phyloP scores from a whole-genome alignment of 2,888 invertebrate genomes.

The Dione vanillae region DNA sequence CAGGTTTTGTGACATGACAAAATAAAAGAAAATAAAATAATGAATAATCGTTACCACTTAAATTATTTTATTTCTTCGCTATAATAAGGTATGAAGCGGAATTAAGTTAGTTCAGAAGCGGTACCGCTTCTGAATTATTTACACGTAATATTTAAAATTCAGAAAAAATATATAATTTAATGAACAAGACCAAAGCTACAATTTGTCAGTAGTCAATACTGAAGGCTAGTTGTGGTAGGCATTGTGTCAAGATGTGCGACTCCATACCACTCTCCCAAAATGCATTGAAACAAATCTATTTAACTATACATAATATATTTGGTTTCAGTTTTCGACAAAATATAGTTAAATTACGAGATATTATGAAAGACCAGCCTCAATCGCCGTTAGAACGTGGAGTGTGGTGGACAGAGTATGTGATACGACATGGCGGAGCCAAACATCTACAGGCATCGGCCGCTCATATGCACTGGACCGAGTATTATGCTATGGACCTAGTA shows the following conservation, averaged over 20 bases:
- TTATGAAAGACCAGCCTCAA: constrained; percentile 47
- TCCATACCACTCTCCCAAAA: not conserved
- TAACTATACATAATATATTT: not conserved
- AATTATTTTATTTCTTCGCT: no score
- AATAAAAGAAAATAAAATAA: not conserved
- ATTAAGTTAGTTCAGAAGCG: no score
- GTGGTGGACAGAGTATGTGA: constrained; percentile 52
- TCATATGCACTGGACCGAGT: constrained; percentile 42
- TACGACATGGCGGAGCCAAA: constrained; percentile 46
- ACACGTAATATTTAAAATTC: no score
- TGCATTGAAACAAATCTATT: not conserved
- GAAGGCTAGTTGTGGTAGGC: no score
- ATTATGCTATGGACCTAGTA: constrained; percentile 38
- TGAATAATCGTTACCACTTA: not conserved
- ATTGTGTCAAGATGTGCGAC: no score
- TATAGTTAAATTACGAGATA: constrained; percentile 38
- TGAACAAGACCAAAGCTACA: no score
- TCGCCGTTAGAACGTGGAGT: constrained; percentile 47
- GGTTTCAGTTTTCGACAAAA: constrained; percentile 47
- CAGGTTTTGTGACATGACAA: not conserved
- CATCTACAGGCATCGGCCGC: constrained; percentile 47
- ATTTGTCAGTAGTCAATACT: no score
- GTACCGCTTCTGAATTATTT: no score
- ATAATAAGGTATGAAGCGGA: no score
- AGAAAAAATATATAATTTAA: no score